Conservation (phyloP, 2,797 vertebrate genomes). For the Ptychadena robeensis region DNA sequence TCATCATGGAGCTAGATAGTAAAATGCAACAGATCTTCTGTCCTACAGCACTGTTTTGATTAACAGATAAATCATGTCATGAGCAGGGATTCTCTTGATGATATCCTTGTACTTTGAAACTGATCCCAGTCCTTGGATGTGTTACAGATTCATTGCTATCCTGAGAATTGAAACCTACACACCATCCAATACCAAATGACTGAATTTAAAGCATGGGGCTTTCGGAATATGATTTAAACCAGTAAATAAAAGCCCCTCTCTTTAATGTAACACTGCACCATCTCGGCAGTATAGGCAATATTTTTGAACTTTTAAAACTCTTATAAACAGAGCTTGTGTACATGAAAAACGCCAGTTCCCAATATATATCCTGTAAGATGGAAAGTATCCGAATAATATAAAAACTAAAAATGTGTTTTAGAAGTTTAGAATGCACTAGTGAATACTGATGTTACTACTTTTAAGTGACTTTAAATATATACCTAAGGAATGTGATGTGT, state of each 20-base stretch:
- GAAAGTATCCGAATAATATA: conserved; percentile 4
- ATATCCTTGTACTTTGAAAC: conserved; percentile 58
- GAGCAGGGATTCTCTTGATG: conserved; percentile 52
- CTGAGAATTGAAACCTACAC: conserved; percentile 44
- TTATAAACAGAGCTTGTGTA: conserved; percentile 18
- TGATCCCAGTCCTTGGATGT: conserved; percentile 55
- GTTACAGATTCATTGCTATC: conserved; percentile 55
- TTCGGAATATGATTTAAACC: conserved; percentile 54
- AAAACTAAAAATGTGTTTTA: conserved; percentile 23
- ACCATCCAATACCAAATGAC: conserved; percentile 38
- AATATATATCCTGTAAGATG: not conserved
- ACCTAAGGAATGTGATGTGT: too few species aligned
- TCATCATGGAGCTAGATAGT: conserved; percentile 39
- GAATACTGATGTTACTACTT: too few species aligned
- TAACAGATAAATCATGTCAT: conserved; percentile 56
- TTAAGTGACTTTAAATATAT: too few species aligned
- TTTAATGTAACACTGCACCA: conserved; percentile 33
- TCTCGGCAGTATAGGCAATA: conserved; percentile 32
- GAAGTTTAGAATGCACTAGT: too few species aligned
- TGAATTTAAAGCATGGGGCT: conserved; percentile 57
- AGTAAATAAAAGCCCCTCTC: conserved; percentile 51
- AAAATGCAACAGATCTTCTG: conserved; percentile 32
- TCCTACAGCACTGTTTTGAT: conserved; percentile 37
- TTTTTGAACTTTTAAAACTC: conserved; percentile 43
- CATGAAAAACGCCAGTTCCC: conserved; percentile 3